Percentiles rank a stretch among this genome's conserved stretches.
Evolutionary conservation across 2,113 vertebrate species (phyloP).

Genomic region (Lepus timidus): DNA sequence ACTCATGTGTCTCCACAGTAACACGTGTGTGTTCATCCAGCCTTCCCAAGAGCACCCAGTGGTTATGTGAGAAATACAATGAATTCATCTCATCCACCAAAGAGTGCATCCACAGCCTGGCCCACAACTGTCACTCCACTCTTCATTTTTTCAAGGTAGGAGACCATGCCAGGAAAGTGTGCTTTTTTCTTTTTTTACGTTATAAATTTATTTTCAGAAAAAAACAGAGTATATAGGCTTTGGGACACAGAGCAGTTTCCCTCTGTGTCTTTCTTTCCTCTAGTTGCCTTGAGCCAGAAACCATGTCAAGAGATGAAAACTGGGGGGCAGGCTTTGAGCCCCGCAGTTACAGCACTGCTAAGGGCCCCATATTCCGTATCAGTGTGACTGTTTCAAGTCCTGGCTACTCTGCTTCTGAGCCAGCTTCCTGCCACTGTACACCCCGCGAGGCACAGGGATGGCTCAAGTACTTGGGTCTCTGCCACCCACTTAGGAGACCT

Average conservation of each 20-base stretch:
- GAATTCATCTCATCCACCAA: neutral
- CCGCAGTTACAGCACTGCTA: too few species aligned
- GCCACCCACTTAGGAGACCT: too few species aligned
- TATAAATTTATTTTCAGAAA: constrained; percentile 2
- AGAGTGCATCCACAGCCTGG: neutral
- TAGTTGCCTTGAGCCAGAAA: neutral
- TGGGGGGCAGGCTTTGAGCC: too few species aligned
- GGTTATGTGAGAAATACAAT: neutral
- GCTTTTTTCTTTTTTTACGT: neutral
- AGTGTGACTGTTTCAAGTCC: too few species aligned
- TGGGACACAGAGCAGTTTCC: neutral
- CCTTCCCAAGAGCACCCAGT: neutral
- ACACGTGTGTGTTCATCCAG: neutral
- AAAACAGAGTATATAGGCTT: neutral
- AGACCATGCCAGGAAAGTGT: neutral
- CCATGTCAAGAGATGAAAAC: neutral
- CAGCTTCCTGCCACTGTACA: too few species aligned
- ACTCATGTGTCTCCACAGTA: constrained; percentile 6
- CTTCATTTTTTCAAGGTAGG: neutral
- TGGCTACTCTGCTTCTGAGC: too few species aligned
- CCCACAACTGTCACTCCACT: neutral
- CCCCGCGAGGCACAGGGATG: too few species aligned
- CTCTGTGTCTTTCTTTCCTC: neutral
- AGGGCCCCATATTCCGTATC: too few species aligned
- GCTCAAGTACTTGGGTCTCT: too few species aligned